phyloP scores from a whole-genome alignment of 2,888 invertebrate genomes.

The Tuta absoluta region DNA sequence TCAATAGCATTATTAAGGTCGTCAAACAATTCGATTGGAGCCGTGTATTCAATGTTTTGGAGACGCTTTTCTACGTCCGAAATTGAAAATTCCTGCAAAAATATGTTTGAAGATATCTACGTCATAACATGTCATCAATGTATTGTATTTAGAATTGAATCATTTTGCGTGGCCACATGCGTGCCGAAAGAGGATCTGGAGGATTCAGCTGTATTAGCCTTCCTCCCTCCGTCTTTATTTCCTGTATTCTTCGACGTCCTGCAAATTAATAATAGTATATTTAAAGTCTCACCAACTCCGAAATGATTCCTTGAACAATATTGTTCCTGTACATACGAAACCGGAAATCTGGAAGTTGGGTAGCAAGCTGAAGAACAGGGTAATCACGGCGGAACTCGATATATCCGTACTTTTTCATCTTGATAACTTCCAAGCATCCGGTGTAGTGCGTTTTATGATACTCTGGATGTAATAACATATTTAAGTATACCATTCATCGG shows the following conservation, averaged over 20 bases:
- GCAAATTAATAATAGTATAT: not conserved
- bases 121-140: no score
- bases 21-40: slow-evolving; percentile 44
- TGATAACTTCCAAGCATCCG: slow-evolving; percentile 51
- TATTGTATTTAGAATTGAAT: no score
- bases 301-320: slow-evolving; percentile 81
- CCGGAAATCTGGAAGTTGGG: slow-evolving; percentile 84
- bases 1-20: slow-evolving; percentile 50
- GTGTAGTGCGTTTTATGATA: slow-evolving; percentile 62
- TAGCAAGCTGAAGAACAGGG: slow-evolving; percentile 84
- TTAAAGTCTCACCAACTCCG: slow-evolving; percentile 77
- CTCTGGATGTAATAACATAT: slow-evolving; percentile 39
- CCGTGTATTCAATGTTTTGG: slow-evolving; percentile 41
- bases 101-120: no score
- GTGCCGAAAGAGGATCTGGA: no score
- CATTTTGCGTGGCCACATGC: no score
- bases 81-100: slow-evolving; percentile 45
- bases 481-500: not conserved
- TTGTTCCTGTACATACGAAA: slow-evolving; percentile 85
- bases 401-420: slow-evolving; percentile 49
- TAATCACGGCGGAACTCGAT: slow-evolving; percentile 79
- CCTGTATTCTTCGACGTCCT: not conserved
- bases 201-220: no score
- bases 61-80: slow-evolving; percentile 48
- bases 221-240: no score